A percentile compares a stretch with the other conserved stretches of the same genome.
These are phyloP conservation scores for Poeciliopsis occidentalis DNA, from an alignment of 2,113 vertebrate species.

Conservation along the genomic window DNA sequence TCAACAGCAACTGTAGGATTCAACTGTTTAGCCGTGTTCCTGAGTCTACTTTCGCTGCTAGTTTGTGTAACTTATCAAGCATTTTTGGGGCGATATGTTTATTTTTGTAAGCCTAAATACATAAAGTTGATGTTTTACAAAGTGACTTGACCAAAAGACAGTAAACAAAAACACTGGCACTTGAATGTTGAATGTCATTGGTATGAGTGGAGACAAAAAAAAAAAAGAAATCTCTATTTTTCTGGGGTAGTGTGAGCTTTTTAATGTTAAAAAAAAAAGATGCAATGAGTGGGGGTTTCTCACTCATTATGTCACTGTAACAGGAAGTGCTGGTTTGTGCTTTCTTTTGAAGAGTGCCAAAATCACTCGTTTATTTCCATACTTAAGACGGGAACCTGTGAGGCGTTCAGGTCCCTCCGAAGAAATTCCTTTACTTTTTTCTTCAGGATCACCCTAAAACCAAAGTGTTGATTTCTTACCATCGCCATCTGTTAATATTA, in stretches of 20 bases:
- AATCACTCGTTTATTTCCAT: not conserved
- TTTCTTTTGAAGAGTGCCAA: not conserved
- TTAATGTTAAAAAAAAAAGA: slow-evolving; percentile 84
- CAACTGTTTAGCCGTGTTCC: slow-evolving; percentile 97
- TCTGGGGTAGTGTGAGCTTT: slow-evolving; percentile 98
- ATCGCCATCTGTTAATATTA: not conserved
- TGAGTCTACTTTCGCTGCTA: slow-evolving; percentile 98
- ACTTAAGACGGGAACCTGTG: not conserved
- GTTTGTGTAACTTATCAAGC: slow-evolving; percentile 99
- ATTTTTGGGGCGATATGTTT: slow-evolving; percentile 98
- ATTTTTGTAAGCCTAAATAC: slow-evolving; percentile 98
- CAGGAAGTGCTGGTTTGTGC: not conserved
- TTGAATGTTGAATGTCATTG: slow-evolving; percentile 99
- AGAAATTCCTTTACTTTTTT: not conserved
- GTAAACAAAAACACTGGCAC: slow-evolving; percentile 96
- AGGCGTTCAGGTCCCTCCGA: not conserved
- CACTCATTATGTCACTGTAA: slow-evolving; percentile 35
- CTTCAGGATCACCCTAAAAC: not conserved
- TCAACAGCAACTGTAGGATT: slow-evolving; percentile 82
- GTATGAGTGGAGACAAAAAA: slow-evolving; percentile 84
- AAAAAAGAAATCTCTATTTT: slow-evolving; percentile 91
- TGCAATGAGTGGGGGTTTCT: slow-evolving; percentile 48
- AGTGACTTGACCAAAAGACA: slow-evolving; percentile 99
- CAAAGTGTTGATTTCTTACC: not conserved
- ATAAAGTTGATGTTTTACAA: slow-evolving; percentile 91